These are phyloP conservation scores for Zaprionus tsacasi DNA, from an alignment of 1,140 invertebrate species.

Conservation along the genomic window DNA sequence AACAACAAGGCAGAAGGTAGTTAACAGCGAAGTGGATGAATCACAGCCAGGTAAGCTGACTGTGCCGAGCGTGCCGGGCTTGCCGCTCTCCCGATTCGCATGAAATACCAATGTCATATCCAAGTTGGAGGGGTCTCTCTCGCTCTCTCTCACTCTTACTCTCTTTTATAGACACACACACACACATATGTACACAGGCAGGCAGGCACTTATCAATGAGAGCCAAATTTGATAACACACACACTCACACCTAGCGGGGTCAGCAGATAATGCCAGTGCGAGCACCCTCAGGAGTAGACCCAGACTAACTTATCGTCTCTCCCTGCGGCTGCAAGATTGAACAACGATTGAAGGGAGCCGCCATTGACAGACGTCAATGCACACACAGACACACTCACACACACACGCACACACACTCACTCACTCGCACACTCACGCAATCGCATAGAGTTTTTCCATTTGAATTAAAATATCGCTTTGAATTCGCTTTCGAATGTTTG, in stretches of 20 bases:
- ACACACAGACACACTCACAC: slow-evolving; percentile 13
- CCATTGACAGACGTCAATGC: slow-evolving; percentile 44
- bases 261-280: slow-evolving; percentile 34
- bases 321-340: slow-evolving; percentile 21
- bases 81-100: slow-evolving; percentile 43
- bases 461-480: slow-evolving; percentile 50
- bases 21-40: slow-evolving; percentile 53
- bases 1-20: slow-evolving; percentile 15
- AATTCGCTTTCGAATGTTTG: slow-evolving; percentile 22
- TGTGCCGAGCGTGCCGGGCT: slow-evolving; percentile 22
- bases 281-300: slow-evolving; percentile 15
- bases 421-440: slow-evolving; percentile 16
- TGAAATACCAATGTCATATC: slow-evolving; percentile 58
- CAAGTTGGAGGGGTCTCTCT: slow-evolving; percentile 9
- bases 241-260: slow-evolving; percentile 31
- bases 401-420: slow-evolving; percentile 16
- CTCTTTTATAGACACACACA: neutral
- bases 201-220: slow-evolving; percentile 72
- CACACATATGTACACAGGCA: neutral
- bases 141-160: slow-evolving; percentile 9
- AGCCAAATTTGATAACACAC: slow-evolving; percentile 52
- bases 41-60: slow-evolving; percentile 56
- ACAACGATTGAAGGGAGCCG: slow-evolving; percentile 30
- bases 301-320: slow-evolving; percentile 6
- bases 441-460: slow-evolving; percentile 42